Conservation (phyloP, 2,888 invertebrate genomes). For the Pterostichus madidus region DNA sequence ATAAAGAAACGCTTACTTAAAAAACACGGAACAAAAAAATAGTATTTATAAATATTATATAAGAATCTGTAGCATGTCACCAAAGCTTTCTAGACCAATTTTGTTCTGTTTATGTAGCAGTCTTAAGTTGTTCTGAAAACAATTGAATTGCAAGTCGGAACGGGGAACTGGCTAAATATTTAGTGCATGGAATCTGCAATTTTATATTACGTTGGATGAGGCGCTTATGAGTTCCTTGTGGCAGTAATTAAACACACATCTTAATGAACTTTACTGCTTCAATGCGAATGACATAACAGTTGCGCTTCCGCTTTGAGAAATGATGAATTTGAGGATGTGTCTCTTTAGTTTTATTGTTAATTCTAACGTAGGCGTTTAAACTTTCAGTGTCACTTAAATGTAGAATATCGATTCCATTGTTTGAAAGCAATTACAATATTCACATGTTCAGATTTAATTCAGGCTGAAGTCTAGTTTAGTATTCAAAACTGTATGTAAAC, state of each 20-base stretch:
- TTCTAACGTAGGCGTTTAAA: too few species aligned
- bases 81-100: not conserved
- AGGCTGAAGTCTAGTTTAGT: too few species aligned
- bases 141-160: constrained; percentile 57
- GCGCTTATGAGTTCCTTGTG: constrained; percentile 25
- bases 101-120: not conserved
- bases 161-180: constrained; percentile 3
- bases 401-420: too few species aligned
- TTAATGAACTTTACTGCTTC: constrained; percentile 24
- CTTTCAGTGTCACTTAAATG: too few species aligned
- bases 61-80: constrained; percentile 3
- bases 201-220: not conserved
- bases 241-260: constrained; percentile 41
- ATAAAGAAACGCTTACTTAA: too few species aligned
- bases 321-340: not conserved
- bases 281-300: constrained; percentile 14
- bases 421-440: too few species aligned
- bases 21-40: too few species aligned
- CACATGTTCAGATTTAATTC: too few species aligned
- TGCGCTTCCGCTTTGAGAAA: constrained; percentile 14
- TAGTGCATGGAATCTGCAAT: constrained; percentile 25
- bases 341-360: not conserved
- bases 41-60: too few species aligned
- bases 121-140: constrained; percentile 23
- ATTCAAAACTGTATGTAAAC: too few species aligned